These are phyloP conservation scores for Tragelaphus oryx DNA, from an alignment of 2,797 vertebrate genomes.

Conservation along the genomic window DNA sequence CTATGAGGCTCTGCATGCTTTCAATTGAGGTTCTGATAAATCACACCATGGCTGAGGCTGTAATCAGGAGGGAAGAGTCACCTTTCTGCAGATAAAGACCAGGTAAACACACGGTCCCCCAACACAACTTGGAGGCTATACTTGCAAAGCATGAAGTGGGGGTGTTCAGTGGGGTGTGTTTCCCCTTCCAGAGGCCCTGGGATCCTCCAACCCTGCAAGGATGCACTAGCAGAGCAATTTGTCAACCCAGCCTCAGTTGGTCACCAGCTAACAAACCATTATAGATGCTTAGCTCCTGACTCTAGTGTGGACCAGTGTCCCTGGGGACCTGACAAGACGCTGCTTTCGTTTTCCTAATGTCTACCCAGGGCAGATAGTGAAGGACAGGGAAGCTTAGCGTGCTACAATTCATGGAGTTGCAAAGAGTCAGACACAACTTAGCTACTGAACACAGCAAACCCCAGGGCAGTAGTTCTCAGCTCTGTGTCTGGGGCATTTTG, in stretches of 20 bases:
- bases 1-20: background rate
- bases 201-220: rapidly evolving
- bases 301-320: rapidly evolving
- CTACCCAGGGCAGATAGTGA: background rate
- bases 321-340: rapidly evolving
- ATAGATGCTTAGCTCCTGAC: background rate
- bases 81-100: background rate
- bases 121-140: rapidly evolving
- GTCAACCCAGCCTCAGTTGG: rapidly evolving
- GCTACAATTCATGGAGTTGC: background rate
- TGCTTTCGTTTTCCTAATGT: rapidly evolving
- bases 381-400: background rate
- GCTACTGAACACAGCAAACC: background rate
- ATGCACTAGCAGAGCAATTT: rapidly evolving
- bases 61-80: background rate
- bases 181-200: background rate
- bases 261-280: background rate
- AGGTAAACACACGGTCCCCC: rapidly evolving
- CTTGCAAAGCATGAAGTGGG: rapidly evolving
- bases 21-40: background rate
- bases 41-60: background rate
- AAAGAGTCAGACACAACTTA: background rate
- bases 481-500: background rate
- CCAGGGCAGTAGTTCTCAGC: background rate
- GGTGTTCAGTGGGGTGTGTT: background rate